phyloP scores from a whole-genome alignment of 2,888 invertebrate species.

The Leptinotarsa rubiginosa region DNA sequence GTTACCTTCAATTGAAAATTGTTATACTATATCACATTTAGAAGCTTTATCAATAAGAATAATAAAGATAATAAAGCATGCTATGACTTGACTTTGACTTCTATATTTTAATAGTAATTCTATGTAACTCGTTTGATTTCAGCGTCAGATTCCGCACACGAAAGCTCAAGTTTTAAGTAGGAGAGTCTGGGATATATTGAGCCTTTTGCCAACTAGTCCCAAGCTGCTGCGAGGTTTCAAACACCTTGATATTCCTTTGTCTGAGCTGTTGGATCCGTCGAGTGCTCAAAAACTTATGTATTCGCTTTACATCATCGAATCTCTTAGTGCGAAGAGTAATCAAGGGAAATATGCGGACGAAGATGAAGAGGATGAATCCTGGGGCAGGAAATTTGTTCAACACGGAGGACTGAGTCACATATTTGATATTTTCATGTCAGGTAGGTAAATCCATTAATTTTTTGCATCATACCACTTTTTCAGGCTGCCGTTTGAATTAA shows the following conservation, averaged over 20 bases:
- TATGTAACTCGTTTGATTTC: conserved; percentile 41
- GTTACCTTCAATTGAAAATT: too few relatives aligned
- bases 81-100: too few relatives aligned
- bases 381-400: conserved; percentile 86
- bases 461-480: background rate
- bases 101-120: too few relatives aligned
- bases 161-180: conserved; percentile 91
- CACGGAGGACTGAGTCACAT: conserved; percentile 89
- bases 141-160: conserved; percentile 81
- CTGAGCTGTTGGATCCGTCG: conserved; percentile 84
- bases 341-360: conserved; percentile 49
- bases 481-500: background rate
- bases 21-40: too few relatives aligned
- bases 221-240: conserved; percentile 87
- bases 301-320: conserved; percentile 90
- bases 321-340: conserved; percentile 68
- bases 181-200: conserved; percentile 94
- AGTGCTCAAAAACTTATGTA: conserved; percentile 96
- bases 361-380: conserved; percentile 63
- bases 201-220: conserved; percentile 91
- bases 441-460: conserved; percentile 61
- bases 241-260: conserved; percentile 77
- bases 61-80: too few relatives aligned
- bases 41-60: too few relatives aligned
- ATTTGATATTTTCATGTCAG: conserved; percentile 93